Conservation (phyloP, 1,140 invertebrate species). For the Tetranychus cinnabarinus region DNA sequence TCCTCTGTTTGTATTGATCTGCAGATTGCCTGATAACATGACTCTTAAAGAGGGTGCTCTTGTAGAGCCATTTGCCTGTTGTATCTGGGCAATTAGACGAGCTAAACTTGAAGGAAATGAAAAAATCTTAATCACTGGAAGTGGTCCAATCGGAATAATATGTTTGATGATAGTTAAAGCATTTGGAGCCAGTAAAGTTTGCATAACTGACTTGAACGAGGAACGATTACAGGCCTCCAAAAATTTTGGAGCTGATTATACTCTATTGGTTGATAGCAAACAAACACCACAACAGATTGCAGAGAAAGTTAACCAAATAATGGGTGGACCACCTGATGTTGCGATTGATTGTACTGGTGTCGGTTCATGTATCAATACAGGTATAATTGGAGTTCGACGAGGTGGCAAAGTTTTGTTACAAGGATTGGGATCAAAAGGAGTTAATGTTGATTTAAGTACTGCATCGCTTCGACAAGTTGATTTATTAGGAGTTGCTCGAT, state of each 20-base stretch:
- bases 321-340: slow-evolving; percentile 38
- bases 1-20: background rate
- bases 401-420: slow-evolving; percentile 61
- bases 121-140: slow-evolving; percentile 59
- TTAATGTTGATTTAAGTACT: slow-evolving; percentile 42
- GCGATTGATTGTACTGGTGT: slow-evolving; percentile 71
- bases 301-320: slow-evolving; percentile 11
- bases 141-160: slow-evolving; percentile 71
- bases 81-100: slow-evolving; percentile 65
- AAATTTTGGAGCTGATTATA: slow-evolving; percentile 49
- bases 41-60: slow-evolving; percentile 75
- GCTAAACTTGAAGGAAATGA: slow-evolving; percentile 44
- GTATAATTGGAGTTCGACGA: slow-evolving; percentile 23
- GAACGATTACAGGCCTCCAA: slow-evolving; percentile 32
- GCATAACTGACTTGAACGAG: slow-evolving; percentile 11
- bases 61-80: slow-evolving; percentile 73
- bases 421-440: slow-evolving; percentile 33
- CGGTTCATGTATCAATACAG: slow-evolving; percentile 45
- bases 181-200: slow-evolving; percentile 55
- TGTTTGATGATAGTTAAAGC: slow-evolving; percentile 56
- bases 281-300: slow-evolving; percentile 28
- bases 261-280: slow-evolving; percentile 32
- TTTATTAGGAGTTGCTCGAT: slow-evolving; percentile 70
- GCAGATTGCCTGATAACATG: slow-evolving; percentile 52
- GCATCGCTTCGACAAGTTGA: slow-evolving; percentile 62